Evolutionary conservation across 2,113 vertebrate species (phyloP).

Genomic region (Rhinolophus sinicus): DNA sequence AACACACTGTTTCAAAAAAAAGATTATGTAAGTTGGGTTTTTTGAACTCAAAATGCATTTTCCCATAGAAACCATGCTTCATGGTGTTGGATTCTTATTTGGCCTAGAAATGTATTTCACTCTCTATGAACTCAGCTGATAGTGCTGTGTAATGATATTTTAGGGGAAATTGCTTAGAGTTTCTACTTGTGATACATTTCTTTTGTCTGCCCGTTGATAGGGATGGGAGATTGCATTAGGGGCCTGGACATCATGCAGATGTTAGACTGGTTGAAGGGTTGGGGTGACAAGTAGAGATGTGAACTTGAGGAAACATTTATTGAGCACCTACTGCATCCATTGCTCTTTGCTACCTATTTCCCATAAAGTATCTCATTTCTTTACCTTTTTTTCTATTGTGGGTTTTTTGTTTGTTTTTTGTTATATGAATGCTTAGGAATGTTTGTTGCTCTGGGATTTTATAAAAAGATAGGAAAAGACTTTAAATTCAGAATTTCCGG

Average conservation of each 20-base stretch:
- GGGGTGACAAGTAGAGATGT: not conserved
- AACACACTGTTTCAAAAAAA: not conserved
- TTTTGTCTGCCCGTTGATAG: not conserved
- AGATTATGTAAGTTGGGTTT: constrained; percentile 17
- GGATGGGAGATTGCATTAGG: not conserved
- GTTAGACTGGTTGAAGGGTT: not conserved
- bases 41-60: constrained; percentile 18
- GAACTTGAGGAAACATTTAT: not conserved
- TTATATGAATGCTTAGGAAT: not conserved
- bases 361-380: not conserved
- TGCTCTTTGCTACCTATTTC: not conserved
- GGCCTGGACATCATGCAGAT: not conserved
- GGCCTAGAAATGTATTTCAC: not conserved
- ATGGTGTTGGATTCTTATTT: not conserved
- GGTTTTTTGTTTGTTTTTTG: not conserved
- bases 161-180: not conserved
- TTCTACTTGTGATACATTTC: not conserved
- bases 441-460: not conserved
- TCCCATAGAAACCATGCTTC: constrained; percentile 43
- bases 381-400: not conserved
- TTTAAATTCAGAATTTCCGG: constrained; percentile 1
- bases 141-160: not conserved
- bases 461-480: not conserved
- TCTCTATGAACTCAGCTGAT: not conserved
- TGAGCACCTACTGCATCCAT: not conserved